phyloP scores from a whole-genome alignment of 2,113 vertebrate species.

The Callospermophilus lateralis region DNA sequence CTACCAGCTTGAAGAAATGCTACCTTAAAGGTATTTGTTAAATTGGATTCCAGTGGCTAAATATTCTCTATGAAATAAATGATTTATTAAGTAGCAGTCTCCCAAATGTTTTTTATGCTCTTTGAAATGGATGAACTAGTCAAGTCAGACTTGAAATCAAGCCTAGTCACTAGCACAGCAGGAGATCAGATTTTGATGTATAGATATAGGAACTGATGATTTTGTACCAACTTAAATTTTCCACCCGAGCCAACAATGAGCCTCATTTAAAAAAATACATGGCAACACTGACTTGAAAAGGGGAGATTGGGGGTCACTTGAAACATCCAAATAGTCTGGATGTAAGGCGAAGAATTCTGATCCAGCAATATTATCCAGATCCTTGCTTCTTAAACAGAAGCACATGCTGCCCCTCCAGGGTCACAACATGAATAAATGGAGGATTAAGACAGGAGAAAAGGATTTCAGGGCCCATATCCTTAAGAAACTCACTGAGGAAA shows the following conservation, averaged over 20 bases:
- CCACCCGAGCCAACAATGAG: too few relatives aligned
- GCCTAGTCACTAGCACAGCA: not conserved
- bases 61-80: not conserved
- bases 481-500: not conserved
- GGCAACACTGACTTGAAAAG: not conserved
- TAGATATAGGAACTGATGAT: not conserved
- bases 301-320: not conserved
- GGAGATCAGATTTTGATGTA: not conserved
- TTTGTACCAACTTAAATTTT: not conserved
- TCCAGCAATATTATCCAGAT: not conserved
- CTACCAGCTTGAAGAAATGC: not conserved
- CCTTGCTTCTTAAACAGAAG: not conserved
- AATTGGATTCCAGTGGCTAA: not conserved
- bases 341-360: not conserved
- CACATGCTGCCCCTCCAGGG: not conserved
- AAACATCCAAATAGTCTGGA: not conserved
- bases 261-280: not conserved
- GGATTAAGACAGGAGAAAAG: not conserved
- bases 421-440: not conserved
- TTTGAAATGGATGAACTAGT: not conserved
- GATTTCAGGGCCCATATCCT: not conserved
- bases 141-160: constrained; percentile 1
- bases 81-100: not conserved
- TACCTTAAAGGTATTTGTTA: not conserved
- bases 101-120: not conserved